These are phyloP conservation scores for Ennomos quercinarius DNA, from an alignment of 2,888 invertebrate genomes.

Conservation along the genomic window DNA sequence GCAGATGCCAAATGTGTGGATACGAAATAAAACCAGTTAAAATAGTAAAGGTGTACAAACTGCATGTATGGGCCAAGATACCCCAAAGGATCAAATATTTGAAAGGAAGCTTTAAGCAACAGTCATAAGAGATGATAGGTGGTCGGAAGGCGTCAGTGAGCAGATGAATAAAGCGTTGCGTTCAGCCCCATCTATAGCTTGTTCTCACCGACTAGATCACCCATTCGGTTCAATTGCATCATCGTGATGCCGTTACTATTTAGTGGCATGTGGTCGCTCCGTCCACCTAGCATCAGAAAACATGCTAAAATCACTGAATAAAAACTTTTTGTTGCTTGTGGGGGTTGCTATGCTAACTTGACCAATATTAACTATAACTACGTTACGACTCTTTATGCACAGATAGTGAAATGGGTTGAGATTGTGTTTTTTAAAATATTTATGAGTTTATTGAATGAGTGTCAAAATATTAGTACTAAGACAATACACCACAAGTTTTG, in stretches of 20 bases:
- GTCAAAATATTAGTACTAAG: neutral
- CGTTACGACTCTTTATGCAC: no score
- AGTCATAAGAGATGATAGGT: conserved; percentile 71
- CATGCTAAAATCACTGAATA: conserved; percentile 11
- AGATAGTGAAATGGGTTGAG: no score
- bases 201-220: conserved; percentile 77
- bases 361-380: no score
- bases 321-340: conserved; percentile 1
- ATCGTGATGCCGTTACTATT: conserved; percentile 69
- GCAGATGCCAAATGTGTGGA: no score
- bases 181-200: conserved; percentile 43
- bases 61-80: no score
- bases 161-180: conserved; percentile 52
- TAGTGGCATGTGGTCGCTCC: conserved; percentile 66
- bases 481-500: neutral
- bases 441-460: neutral
- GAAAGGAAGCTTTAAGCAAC: conserved; percentile 45
- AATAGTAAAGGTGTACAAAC: no score
- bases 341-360: no score
- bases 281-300: conserved; percentile 81
- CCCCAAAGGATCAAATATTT: no score
- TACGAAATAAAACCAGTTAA: no score
- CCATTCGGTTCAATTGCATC: conserved; percentile 79
- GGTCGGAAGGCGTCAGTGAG: conserved; percentile 77
- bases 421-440: no score